Base-by-base conservation (phyloP, 2,113 vertebrate genomes). In the Hydropotes inermis region DNA sequence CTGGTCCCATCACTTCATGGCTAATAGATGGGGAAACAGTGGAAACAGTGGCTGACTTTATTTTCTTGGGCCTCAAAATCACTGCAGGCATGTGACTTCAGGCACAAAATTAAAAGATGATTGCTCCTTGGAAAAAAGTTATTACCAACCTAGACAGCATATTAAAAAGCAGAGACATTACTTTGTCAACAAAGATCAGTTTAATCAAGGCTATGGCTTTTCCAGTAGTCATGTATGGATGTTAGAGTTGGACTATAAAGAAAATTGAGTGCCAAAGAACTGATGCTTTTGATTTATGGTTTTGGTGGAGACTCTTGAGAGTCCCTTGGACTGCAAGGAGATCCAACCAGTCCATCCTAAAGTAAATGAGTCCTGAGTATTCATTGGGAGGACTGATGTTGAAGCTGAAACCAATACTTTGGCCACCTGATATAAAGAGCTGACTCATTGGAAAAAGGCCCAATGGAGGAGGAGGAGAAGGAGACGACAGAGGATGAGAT, bases 381-480 rank as follows among this genome's bases (percentile, higher is more conserved):
- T 70, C 64, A 70, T 3, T 70, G n/a, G n/a, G 12, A 36, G n/a
- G n/a, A 36, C 64, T 70, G 19, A 70, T 36, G n/a, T 6, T 70
- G n/a, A 23, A 36, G 64, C n/a, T 70, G n/a, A 70, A 70, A 36
- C 2, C 64, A 36, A 36, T 12, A 36, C 4, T 70, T 5, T 70
- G 17, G 67, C 67, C 67, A 23, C 9, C n/a, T 70, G 19, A 70
- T 70, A 1, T 0, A 0, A 36, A 36, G 2, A 36, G 2, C 17
- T 70, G 64, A 70, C n/a, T 36, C n/a, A 23, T 12, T 36, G 5
- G 64, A 21, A 36, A 70, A 70, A 36, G 64, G 23, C n/a, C n/a
- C 19, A 50, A 1, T 50, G 47, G 47, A 50, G 3, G 47, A 67
- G 64, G 17, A 70, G n/a, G 9, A 36, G 9, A 70, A 36, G 4